Percentiles rank a stretch among this genome's conserved stretches.
Evolutionary conservation across 2,797 vertebrate species (phyloP).

Genomic region (Pteropus rufus): DNA sequence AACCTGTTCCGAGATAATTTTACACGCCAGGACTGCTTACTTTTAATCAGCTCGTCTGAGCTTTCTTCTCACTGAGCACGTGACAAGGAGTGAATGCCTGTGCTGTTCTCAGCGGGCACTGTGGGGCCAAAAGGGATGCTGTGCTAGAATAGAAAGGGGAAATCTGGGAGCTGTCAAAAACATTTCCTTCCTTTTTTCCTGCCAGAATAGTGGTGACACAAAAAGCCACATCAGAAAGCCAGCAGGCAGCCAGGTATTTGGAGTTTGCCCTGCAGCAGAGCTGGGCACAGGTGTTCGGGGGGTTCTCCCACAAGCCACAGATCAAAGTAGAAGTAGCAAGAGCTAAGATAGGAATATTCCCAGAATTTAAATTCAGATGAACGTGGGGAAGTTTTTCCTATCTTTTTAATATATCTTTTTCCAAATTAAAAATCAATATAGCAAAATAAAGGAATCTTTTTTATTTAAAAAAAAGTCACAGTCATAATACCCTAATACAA

Average conservation of each 20-base stretch:
- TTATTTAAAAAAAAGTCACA: background rate
- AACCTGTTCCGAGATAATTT: background rate
- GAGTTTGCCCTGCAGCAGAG: background rate
- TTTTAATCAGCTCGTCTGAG: background rate
- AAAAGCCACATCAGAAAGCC: background rate
- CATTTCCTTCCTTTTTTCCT: background rate
- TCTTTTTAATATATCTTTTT: background rate
- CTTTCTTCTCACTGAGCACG: background rate
- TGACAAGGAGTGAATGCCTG: too few species aligned
- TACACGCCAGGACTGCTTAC: too few species aligned
- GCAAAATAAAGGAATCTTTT: background rate
- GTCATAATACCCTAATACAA: background rate
- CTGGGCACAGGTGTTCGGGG: background rate
- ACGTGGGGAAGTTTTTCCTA: background rate
- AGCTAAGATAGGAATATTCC: background rate
- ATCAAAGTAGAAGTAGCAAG: background rate
- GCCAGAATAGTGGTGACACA: background rate
- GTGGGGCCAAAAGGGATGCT: background rate
- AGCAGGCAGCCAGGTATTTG: background rate
- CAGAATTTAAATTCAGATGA: background rate
- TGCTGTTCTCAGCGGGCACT: background rate
- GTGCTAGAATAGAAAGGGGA: background rate
- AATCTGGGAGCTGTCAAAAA: background rate
- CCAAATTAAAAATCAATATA: background rate
- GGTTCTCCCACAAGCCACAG: background rate